phyloP scores from a whole-genome alignment of 2,797 vertebrate genomes.

The Pangasius macronema region DNA sequence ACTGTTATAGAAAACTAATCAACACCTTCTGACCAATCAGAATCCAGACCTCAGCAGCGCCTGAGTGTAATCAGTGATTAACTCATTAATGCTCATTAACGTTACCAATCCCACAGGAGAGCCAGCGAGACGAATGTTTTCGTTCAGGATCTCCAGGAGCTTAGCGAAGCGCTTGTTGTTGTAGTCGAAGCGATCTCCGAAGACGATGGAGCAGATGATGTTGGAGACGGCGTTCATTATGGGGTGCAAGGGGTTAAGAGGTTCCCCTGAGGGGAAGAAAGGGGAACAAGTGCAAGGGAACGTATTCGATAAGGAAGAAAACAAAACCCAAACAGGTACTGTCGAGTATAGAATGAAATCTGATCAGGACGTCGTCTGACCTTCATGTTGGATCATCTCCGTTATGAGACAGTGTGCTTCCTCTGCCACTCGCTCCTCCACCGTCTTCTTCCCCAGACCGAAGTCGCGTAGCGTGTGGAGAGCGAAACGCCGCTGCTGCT shows the following conservation, averaged over 20 bases:
- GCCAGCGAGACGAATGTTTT: slow-evolving; percentile 25
- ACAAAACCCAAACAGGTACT: background rate
- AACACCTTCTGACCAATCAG: background rate
- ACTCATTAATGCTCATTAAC: background rate
- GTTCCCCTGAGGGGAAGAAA: slow-evolving; percentile 40
- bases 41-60: background rate
- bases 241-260: slow-evolving; percentile 55
- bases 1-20: background rate
- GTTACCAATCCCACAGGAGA: slow-evolving; percentile 47
- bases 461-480: slow-evolving; percentile 65
- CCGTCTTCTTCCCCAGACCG: slow-evolving; percentile 65
- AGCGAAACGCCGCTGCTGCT: slow-evolving; percentile 73
- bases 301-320: background rate
- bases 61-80: background rate
- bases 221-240: slow-evolving; percentile 64
- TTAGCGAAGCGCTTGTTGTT: slow-evolving; percentile 40
- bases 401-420: slow-evolving; percentile 64
- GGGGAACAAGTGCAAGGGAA: too few species aligned
- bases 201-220: slow-evolving; percentile 65
- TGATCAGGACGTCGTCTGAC: slow-evolving; percentile 52
- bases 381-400: slow-evolving; percentile 61
- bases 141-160: slow-evolving; percentile 36
- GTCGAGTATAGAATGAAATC: background rate
- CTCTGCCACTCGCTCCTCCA: slow-evolving; percentile 67
- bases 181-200: slow-evolving; percentile 62